Conservation (phyloP, 2,113 vertebrate genomes). For the Pollimyrus isidori region DNA sequence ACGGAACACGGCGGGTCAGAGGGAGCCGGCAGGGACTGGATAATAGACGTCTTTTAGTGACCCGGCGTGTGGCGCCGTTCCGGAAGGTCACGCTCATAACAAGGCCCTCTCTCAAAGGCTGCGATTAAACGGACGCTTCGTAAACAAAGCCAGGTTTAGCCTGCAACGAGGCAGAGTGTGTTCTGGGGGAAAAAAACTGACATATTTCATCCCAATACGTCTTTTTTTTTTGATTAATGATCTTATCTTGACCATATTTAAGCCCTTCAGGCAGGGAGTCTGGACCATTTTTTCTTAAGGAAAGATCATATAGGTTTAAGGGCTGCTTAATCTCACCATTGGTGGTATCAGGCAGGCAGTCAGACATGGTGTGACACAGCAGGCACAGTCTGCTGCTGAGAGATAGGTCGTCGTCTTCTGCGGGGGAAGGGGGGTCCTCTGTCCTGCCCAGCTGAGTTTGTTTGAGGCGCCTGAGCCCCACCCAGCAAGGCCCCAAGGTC, state of each 20-base stretch:
- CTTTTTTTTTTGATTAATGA: neutral
- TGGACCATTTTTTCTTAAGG: neutral
- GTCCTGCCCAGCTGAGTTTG: neutral
- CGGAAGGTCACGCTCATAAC: neutral
- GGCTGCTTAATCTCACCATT: constrained; percentile 12
- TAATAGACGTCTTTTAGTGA: neutral
- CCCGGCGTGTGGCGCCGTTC: neutral
- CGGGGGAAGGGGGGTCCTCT: neutral
- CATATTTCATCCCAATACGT: neutral
- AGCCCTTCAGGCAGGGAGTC: neutral
- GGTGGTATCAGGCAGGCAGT: neutral
- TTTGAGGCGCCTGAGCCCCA: neutral
- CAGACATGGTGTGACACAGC: neutral
- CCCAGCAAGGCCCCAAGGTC: neutral
- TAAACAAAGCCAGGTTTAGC: neutral
- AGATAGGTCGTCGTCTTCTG: neutral
- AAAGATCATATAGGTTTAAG: constrained; percentile 5
- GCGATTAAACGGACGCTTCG: neutral
- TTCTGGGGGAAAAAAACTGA: neutral
- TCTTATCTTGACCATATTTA: constrained; percentile 9
- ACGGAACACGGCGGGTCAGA: neutral
- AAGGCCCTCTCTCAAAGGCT: neutral
- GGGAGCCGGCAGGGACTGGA: neutral
- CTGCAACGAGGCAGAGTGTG: neutral
- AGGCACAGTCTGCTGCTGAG: neutral